Conservation (phyloP, 2,888 invertebrate genomes). For the Agrotis ipsilon region DNA sequence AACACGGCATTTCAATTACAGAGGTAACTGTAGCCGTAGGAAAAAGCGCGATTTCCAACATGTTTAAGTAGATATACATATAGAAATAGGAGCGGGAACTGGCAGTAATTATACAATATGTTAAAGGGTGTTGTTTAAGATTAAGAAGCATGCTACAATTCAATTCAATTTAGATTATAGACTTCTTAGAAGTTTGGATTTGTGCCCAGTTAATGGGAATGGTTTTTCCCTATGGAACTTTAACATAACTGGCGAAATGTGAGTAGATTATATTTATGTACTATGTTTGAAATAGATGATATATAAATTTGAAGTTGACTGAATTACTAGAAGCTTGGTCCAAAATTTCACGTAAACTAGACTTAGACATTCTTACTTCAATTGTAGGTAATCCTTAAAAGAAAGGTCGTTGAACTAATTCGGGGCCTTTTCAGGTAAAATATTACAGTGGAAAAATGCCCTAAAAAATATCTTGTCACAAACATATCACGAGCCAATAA, state of each 20-base stretch:
- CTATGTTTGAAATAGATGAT: too few species aligned
- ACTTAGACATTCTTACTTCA: neutral
- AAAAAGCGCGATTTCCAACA: conserved; percentile 43
- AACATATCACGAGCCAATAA: neutral
- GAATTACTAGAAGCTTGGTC: too few species aligned
- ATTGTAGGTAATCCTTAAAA: neutral
- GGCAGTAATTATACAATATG: conserved; percentile 81
- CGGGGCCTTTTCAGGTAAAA: neutral
- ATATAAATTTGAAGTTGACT: too few species aligned
- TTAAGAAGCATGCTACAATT: conserved; percentile 70
- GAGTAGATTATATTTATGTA: too few species aligned
- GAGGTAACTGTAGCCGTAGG: conserved; percentile 53
- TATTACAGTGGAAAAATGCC: neutral
- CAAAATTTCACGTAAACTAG: too few species aligned
- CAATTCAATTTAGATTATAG: too few species aligned
- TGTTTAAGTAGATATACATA: conserved; percentile 30
- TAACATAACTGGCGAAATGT: too few species aligned
- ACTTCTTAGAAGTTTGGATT: too few species aligned
- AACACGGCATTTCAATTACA: conserved; percentile 70
- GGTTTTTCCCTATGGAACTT: too few species aligned
- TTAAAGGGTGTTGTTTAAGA: conserved; percentile 78
- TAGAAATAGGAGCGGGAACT: conserved; percentile 27
- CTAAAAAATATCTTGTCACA: neutral
- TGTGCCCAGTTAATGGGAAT: too few species aligned
- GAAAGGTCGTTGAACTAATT: neutral